Evolutionary conservation across 2,113 vertebrate species (phyloP), one percentile per base, ranked within the genome.

Genomic region (Chloebia gouldiae): DNA sequence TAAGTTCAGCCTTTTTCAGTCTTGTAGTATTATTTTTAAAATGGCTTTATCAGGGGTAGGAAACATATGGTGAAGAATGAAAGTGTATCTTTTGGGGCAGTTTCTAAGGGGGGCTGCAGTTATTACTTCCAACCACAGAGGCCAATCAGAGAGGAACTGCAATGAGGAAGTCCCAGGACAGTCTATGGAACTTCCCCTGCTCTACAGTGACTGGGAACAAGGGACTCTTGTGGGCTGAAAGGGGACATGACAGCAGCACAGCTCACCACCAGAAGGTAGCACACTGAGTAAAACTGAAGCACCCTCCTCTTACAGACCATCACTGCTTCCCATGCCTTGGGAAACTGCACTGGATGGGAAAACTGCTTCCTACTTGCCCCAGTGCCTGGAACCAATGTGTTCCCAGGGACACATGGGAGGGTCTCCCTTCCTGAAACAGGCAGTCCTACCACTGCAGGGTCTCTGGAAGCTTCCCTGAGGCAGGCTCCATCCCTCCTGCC

Each of bases 111-210:
- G 15, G 15, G 5, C 1, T 47, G 10, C 22, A 59, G 39, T 20
- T 45, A 22, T 33, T 77, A 47, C 21, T 65, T 70, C 24, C 27
- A 49, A 50, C 35, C 18, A 61, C 1, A 6, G n/a, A 71, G 33
- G 40, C 30, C 35, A 73, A 8, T 0, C 0, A 16, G n/a, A 71
- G 5, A 71, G 24, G 27, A 72, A 17, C 47, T 1, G 0, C 30
- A 49, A 25, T 5, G 16, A 86, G 13, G 20, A 71, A 80, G n/a
- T 22, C 24, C 13, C 35, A 37, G 51, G 28, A 68, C 51, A 42
- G 20, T 13, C 35, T 2, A 2, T 21, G 20, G 60, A 85, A 50
- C 14, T 47, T 61, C 15, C 31, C 15, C 23, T 4, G 7, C 13
- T 2, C 3, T 25, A 44, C 15, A 65, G 28, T 1, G 22, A 13